Evolutionary conservation across 2,797 vertebrate species (phyloP), one percentile per base, ranked within the genome.

Genomic region (Tenualosa ilisha): DNA sequence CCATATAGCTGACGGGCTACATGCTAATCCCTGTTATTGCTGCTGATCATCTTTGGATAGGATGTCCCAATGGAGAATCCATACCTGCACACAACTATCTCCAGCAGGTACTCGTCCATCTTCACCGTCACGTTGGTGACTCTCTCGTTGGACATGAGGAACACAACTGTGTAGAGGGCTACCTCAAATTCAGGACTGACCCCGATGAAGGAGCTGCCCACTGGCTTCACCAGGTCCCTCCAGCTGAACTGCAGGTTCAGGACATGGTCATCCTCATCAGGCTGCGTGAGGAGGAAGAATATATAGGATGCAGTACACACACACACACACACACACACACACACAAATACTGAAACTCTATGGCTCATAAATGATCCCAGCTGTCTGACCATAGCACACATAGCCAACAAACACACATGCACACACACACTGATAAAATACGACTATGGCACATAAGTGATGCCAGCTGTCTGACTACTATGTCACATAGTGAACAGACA

Each of bases 181-280:
- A 97, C 91, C 87, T 98, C 96, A 0, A 97, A 97, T 90, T 97
- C 96, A 0, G 94, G 96, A 87, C 96, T 97, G 82, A 96, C 95
- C 0, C 96, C 96, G 0, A 95, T 94, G 79, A 97, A 97, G 61
- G 89, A 95, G 89, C 96, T 91, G 0, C 94, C 94, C 0, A 94
- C 0, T 0, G 96, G 96, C 87, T 97, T 97, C 68, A 97, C 94
- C 22, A 94, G 84, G 0, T 92, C 94, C 86, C 95, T 96, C 95
- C 96, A 96, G 84, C 95, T 94, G 93, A 98, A 97, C 94, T 97
- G 97, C 83, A 97, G 94, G 91, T 92, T 97, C 89, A 97, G 89
- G 85, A 97, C 92, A 11, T 97, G 95, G 88, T 97, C 96, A 0
- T 97, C 96, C 50, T 94, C 93, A 86, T 96, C 95, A 0, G 95